These are phyloP conservation scores for Labrus mixtus DNA, from an alignment of 2,113 vertebrate species.

Conservation along the genomic window DNA sequence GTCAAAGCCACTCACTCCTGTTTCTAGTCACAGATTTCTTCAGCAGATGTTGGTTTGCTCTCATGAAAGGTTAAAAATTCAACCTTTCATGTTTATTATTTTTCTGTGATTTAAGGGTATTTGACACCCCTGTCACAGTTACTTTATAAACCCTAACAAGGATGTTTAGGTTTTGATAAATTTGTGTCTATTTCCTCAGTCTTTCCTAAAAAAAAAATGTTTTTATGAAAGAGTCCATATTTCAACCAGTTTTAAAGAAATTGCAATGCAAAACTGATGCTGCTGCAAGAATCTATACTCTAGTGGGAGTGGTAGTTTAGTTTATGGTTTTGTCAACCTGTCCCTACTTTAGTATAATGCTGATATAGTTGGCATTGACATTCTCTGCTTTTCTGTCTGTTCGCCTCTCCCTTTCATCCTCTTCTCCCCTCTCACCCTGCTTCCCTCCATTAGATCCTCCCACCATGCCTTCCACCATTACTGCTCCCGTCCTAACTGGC, in stretches of 20 bases:
- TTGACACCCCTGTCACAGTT: not conserved
- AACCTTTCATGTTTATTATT: not conserved
- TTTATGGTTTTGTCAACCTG: constrained; percentile 82
- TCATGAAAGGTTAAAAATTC: too few relatives aligned
- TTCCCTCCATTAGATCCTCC: constrained; percentile 97
- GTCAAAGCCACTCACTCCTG: not conserved
- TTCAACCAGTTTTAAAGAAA: not conserved
- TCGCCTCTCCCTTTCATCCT: constrained; percentile 86
- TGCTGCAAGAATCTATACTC: constrained; percentile 34
- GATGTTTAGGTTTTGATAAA: too few relatives aligned
- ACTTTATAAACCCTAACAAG: too few relatives aligned
- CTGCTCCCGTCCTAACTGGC: constrained; percentile 90
- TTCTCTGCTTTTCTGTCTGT: constrained; percentile 94
- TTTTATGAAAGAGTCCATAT: not conserved
- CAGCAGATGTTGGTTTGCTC: constrained; percentile 27
- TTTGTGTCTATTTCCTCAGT: too few relatives aligned
- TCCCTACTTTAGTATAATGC: constrained; percentile 82
- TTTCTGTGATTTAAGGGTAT: not conserved
- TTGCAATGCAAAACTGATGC: constrained; percentile 34
- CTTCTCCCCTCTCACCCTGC: constrained; percentile 82
- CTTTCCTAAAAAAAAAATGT: too few relatives aligned
- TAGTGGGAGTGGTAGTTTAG: constrained; percentile 49
- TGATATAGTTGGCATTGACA: constrained; percentile 93
- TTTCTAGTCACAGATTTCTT: constrained; percentile 7
- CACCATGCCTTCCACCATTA: constrained; percentile 94